phyloP scores from a whole-genome alignment of 2,113 vertebrate genomes.

The Hystrix brachyura region DNA sequence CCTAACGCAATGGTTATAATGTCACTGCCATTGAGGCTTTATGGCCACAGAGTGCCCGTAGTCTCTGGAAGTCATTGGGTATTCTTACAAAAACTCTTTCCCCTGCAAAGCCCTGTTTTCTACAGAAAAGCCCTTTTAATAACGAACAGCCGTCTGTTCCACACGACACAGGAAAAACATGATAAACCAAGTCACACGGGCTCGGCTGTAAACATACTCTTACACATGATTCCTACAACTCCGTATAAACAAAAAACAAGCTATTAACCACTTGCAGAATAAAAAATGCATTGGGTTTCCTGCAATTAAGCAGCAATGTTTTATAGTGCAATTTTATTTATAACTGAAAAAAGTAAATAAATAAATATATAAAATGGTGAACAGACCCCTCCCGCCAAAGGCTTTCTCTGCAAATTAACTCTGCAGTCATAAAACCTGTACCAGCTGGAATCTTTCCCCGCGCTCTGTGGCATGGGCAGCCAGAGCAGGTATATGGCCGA shows the following conservation, averaged over 20 bases:
- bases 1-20: slow-evolving; percentile 76
- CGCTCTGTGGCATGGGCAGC: slow-evolving; percentile 75
- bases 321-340: slow-evolving; percentile 85
- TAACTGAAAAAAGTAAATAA: slow-evolving; percentile 85
- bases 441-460: slow-evolving; percentile 85
- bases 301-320: slow-evolving; percentile 86
- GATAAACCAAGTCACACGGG: slow-evolving; percentile 83
- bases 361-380: slow-evolving; percentile 84
- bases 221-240: slow-evolving; percentile 80
- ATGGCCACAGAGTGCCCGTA: slow-evolving; percentile 78
- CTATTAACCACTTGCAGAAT: slow-evolving; percentile 79
- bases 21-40: slow-evolving; percentile 81
- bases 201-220: slow-evolving; percentile 82
- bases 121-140: slow-evolving; percentile 84
- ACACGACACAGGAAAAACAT: slow-evolving; percentile 84
- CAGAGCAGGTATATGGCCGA: slow-evolving; percentile 82
- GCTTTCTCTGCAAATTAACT: slow-evolving; percentile 87
- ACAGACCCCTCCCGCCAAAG: slow-evolving; percentile 84
- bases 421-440: slow-evolving; percentile 84
- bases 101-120: slow-evolving; percentile 6
- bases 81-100: slow-evolving; percentile 82
- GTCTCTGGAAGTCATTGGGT: slow-evolving; percentile 85
- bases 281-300: slow-evolving; percentile 81
- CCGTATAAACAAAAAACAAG: slow-evolving; percentile 81
- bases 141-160: slow-evolving; percentile 82